phyloP scores from a whole-genome alignment of 1,140 invertebrate genomes.

The Aphaenogaster rudis region DNA sequence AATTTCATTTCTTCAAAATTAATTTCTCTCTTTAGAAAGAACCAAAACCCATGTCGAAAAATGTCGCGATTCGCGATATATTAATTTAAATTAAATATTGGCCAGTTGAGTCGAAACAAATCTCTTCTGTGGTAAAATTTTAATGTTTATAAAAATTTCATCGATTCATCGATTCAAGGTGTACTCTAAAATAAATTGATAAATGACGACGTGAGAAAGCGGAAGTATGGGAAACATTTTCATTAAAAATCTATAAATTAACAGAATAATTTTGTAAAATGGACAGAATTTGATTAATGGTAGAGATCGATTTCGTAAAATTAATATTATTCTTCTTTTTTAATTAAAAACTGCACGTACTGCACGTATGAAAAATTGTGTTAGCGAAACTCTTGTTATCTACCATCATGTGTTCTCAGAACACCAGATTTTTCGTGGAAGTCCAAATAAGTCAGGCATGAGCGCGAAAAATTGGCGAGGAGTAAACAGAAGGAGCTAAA shows the following conservation, averaged over 20 bases:
- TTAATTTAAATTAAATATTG: no score
- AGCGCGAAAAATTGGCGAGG: slow-evolving; percentile 55
- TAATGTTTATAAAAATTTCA: not conserved
- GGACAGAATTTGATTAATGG: not conserved
- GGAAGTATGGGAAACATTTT: not conserved
- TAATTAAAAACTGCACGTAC: not conserved
- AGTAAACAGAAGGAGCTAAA: slow-evolving; percentile 52
- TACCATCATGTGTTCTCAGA: slow-evolving; percentile 16
- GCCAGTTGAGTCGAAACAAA: no score
- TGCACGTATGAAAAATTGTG: not conserved
- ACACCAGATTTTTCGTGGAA: slow-evolving; percentile 53
- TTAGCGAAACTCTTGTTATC: slow-evolving; percentile 28
- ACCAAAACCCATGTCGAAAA: no score
- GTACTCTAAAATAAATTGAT: not conserved
- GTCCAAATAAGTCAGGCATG: slow-evolving; percentile 57
- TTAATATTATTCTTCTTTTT: not conserved
- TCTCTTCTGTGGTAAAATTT: not conserved
- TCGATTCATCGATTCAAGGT: not conserved
- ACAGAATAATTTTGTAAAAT: not conserved
- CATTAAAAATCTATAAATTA: not conserved
- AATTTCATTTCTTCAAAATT: no score
- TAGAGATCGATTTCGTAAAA: not conserved
- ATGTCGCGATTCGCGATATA: no score
- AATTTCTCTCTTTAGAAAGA: no score
- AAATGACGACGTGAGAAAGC: not conserved